These are phyloP conservation scores for Pundamilia nyererei DNA, from an alignment of 2,113 vertebrate species.

Conservation along the genomic window DNA sequence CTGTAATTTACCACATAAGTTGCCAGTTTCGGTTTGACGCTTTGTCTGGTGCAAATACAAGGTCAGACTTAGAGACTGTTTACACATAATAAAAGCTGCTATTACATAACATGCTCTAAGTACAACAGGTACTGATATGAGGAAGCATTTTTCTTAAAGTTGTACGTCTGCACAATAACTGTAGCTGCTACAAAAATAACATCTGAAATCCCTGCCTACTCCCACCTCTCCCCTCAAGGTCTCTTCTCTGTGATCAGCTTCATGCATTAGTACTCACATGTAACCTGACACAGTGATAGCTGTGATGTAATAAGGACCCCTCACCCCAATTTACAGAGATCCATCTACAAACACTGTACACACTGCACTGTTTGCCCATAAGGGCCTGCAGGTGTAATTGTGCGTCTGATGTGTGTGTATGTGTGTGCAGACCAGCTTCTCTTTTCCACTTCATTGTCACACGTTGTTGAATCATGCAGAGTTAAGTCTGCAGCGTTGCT, in stretches of 20 bases:
- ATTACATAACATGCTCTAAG: not conserved
- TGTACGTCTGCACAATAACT: not conserved
- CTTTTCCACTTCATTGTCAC: conserved; percentile 17
- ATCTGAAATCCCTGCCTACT: not conserved
- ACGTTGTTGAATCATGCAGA: conserved; percentile 5
- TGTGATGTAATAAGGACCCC: not conserved
- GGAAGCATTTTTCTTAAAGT: not conserved
- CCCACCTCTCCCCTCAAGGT: not conserved
- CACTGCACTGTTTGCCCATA: conserved; percentile 18
- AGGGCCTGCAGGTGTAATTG: not conserved
- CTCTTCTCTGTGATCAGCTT: not conserved
- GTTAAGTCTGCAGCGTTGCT: not conserved
- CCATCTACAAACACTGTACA: not conserved
- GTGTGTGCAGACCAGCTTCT: conserved; percentile 15
- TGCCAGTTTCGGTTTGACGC: not conserved
- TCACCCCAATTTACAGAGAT: not conserved
- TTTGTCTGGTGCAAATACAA: not conserved
- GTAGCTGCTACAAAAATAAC: not conserved
- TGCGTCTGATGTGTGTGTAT: not conserved
- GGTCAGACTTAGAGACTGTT: not conserved
- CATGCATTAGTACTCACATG: conserved; percentile 1
- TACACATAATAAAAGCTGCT: not conserved
- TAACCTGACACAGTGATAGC: conserved; percentile 9
- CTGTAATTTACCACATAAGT: not conserved
- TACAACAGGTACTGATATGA: not conserved